Evolutionary conservation across 2,888 invertebrate genomes (phyloP), one percentile per base, ranked within the genome.

Genomic region (Drosophila maculinotata): DNA sequence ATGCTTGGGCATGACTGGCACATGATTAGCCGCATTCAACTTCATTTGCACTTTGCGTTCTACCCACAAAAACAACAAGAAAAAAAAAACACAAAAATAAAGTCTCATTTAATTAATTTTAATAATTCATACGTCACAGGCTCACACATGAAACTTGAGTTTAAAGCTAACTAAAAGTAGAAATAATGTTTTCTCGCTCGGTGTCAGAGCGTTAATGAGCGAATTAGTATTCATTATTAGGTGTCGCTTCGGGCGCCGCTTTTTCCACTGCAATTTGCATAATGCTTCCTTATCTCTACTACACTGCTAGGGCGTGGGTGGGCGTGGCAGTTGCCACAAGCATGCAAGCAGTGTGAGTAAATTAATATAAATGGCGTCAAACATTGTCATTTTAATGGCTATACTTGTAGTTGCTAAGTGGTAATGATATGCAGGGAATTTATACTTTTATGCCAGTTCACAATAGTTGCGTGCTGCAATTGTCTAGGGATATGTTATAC

Each of bases 71-170:
- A 66, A 52, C 15, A 28, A 9, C 35, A 49, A 2, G 2, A 51
- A 10, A 33, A 6, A 10, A 10, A 28, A 7, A 8, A 8, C n/a
- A 20, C 20, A 3, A n/a, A 15, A 10, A 15, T 58, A 70, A 63
- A 70, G 64, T 44, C 35, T 38, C 45, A 82, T 89, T 90, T 89
- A 89, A 89, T 89, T 87, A 89, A 85, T 79, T 90, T 89, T 89
- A 89, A 89, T 90, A 87, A 89, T 89, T 89, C 81, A 89, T 81
- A 75, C 72, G 70, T 68, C 52, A 48, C 53, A 69, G 67, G 33
- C 48, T 35, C 68, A 71, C 59, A 69, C 56, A 48, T 58, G 64
- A 25, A 45, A 38, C 26, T 51, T 39, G 23, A 31, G 44, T 73
- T 69, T 49, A 67, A 81, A 49, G 28, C 63, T 52, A 72, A 38